phyloP scores from a whole-genome alignment of 2,113 vertebrate genomes.

The Theristicus caerulescens region DNA sequence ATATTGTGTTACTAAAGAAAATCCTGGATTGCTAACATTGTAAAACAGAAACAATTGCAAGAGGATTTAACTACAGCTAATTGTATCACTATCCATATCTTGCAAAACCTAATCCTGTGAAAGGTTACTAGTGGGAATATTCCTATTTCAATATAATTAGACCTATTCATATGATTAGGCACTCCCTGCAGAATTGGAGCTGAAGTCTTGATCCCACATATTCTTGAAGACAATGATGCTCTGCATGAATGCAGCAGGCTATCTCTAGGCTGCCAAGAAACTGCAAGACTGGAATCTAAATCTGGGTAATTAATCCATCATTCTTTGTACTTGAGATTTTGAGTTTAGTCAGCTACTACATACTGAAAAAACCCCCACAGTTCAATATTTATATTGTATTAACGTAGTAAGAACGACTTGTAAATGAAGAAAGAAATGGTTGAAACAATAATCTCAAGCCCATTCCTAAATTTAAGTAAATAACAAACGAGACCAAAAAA shows the following conservation, averaged over 20 bases:
- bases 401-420: not conserved
- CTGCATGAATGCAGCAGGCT: not conserved
- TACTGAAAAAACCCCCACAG: not conserved
- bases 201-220: not conserved
- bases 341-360: not conserved
- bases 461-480: not conserved
- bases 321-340: not conserved
- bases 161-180: not conserved
- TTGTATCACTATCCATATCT: not conserved
- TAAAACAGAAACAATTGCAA: not conserved
- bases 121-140: not conserved
- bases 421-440: not conserved
- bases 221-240: constrained; percentile 23
- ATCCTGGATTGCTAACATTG: not conserved
- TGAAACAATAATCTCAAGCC: not conserved
- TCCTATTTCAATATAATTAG: constrained; percentile 39
- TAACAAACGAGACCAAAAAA: not conserved
- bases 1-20: not conserved
- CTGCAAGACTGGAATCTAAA: constrained; percentile 38
- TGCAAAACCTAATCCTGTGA: not conserved
- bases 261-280: constrained; percentile 33
- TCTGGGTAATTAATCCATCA: constrained; percentile 45
- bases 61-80: not conserved
- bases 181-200: constrained; percentile 2
- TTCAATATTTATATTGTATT: not conserved